These are phyloP conservation scores for Climacteris rufus DNA, from an alignment of 2,113 vertebrate species.

Conservation along the genomic window DNA sequence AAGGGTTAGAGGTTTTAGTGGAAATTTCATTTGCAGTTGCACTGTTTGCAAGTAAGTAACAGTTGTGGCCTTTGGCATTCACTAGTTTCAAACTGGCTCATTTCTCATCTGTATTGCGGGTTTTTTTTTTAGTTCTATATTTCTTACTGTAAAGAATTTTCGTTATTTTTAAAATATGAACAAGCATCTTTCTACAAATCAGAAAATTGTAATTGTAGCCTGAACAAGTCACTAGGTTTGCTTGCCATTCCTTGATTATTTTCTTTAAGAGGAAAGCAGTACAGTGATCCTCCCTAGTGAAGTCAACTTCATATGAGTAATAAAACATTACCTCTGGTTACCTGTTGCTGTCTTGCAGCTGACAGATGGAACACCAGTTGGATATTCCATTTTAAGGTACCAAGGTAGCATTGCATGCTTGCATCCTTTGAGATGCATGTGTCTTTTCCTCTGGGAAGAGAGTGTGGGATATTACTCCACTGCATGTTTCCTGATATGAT, in stretches of 20 bases:
- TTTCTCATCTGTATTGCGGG: neutral
- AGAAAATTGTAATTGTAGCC: neutral
- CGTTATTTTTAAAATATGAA: neutral
- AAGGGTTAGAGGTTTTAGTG: neutral
- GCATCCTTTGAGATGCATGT: neutral
- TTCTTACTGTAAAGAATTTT: neutral
- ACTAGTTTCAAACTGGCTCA: neutral
- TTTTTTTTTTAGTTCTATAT: neutral
- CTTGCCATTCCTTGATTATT: neutral
- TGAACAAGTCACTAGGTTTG: neutral
- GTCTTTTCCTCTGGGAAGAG: constrained; percentile 53
- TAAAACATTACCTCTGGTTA: constrained; percentile 35
- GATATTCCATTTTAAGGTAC: constrained; percentile 32
- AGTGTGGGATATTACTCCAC: neutral
- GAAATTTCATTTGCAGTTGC: neutral
- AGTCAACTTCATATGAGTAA: neutral
- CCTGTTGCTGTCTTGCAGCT: constrained; percentile 54
- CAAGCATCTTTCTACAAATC: neutral
- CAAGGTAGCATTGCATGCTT: constrained; percentile 14
- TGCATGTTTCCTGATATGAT: constrained; percentile 8
- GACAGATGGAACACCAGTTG: constrained; percentile 35
- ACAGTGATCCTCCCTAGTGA: neutral
- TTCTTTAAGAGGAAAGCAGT: neutral
- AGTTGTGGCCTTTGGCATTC: neutral
- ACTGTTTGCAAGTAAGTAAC: neutral